Conservation (phyloP, 30 jellyfish, hydroid and myxozoan species). For the Haliclystus octoradiatus region DNA sequence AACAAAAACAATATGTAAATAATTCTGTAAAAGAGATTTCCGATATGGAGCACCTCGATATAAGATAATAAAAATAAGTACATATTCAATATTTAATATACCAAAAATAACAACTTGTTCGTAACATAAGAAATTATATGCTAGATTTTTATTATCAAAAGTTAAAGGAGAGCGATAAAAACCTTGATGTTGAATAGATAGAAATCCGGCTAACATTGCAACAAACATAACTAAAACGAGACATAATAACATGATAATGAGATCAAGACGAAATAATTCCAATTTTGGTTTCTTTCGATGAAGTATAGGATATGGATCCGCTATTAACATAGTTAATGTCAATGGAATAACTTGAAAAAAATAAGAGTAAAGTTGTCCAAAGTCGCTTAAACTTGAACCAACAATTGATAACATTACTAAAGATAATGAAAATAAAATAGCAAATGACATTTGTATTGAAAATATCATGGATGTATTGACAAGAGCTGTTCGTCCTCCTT, state of each 20-base stretch:
- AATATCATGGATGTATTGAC: constrained; percentile 36
- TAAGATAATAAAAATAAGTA: constrained; percentile 4
- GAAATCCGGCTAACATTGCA: constrained; percentile 2
- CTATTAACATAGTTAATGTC: constrained; percentile 9
- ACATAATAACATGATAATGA: neutral
- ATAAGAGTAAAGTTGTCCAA: constrained; percentile 5
- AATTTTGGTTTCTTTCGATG: constrained; percentile 18
- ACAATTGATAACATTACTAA: constrained; percentile 11
- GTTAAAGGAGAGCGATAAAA: constrained; percentile 16
- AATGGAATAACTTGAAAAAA: neutral
- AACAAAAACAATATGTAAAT: neutral
- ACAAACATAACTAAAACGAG: constrained; percentile 6
- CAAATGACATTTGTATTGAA: too few species aligned
- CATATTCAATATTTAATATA: constrained; percentile 10
- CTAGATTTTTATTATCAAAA: constrained; percentile 1
- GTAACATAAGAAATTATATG: constrained; percentile 1
- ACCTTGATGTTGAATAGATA: neutral
- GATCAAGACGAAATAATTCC: constrained; percentile 12
- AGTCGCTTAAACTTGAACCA: constrained; percentile 11
- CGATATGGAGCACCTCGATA: constrained; percentile 26
- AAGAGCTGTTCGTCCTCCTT: constrained; percentile 46
- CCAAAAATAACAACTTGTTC: constrained; percentile 15
- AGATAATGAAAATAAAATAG: too few species aligned
- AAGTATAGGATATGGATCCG: constrained; percentile 1
- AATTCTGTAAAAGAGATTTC: constrained; percentile 5